Evolutionary conservation across 1,140 invertebrate species (phyloP), one percentile per base, ranked within the genome.

Genomic region (Macrotrachela quadricornifera): DNA sequence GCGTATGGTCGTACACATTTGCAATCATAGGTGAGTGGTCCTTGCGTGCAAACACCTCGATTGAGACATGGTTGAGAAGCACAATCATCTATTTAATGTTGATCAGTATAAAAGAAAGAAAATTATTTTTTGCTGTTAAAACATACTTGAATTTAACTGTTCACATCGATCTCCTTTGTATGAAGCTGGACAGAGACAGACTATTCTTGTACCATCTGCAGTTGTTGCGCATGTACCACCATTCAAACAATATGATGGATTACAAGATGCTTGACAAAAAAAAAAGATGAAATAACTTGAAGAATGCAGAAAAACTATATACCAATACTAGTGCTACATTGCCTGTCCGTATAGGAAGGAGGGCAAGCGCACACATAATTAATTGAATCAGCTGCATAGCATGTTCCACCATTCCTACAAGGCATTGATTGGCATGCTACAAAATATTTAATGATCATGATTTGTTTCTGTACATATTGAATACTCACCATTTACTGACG

Each of bases 141-240:
- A n/a, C n/a, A n/a, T n/a, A n/a, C n/a, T n/a, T 40, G 10, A 14
- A 16, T 49, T 43, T 49, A 36, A n/a, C 36, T 55, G 64, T 43
- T 72, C 65, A 62, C 77, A 79, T 56, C 62, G 58, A 40, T 57
- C 49, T n/a, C 80, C 81, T 49, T 67, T 75, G 58, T 68, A 82
- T 12, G 71, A 71, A 8, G 55, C 40, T 0, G 68, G 54, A 62
- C 80, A 81, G 0, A 60, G 12, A 62, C 81, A 85, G 45, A 57
- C 46, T 17, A 50, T 55, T n/a, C n/a, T n/a, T 13, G 18, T 30
- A 30, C 80, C 84, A 59, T 85, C 76, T 0, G 57, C 59, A 16
- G 58, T 16, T 15, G 54, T 45, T 12, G 15, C 15, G 38, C 52
- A 54, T 37, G 52, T 54, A 17, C 10, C 52, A 45, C 46, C 46